A percentile compares a stretch with the other conserved stretches of the same genome.
These are phyloP conservation scores for Brienomyrus longianalis DNA, from an alignment of 2,113 vertebrate genomes.

Conservation along the genomic window DNA sequence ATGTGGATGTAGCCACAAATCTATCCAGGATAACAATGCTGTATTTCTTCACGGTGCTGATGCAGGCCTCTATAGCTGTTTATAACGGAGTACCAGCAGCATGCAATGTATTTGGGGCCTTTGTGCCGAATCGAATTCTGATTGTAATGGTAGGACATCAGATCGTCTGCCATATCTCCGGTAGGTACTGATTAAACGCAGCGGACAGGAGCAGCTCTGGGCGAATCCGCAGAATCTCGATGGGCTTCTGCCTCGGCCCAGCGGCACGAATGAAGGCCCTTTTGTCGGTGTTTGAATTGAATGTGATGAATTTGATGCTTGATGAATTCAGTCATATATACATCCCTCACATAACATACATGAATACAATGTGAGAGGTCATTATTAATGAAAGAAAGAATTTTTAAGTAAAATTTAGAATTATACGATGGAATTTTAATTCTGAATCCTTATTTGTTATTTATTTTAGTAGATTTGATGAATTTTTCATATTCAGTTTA, in stretches of 20 bases:
- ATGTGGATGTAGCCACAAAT: neutral
- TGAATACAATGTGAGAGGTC: neutral
- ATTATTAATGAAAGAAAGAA: neutral
- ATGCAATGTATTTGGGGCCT: neutral
- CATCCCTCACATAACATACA: neutral
- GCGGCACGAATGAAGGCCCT: neutral
- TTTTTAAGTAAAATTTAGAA: neutral
- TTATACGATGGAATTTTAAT: neutral
- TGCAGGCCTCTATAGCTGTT: neutral
- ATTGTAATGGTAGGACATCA: neutral
- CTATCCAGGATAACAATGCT: neutral
- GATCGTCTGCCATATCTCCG: neutral
- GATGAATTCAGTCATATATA: neutral
- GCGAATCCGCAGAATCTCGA: neutral
- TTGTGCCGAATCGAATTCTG: neutral
- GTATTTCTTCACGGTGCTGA: neutral
- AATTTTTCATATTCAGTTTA: neutral
- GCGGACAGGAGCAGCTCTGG: neutral
- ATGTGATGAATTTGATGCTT: neutral
- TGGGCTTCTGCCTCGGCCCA: neutral
- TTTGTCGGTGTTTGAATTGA: neutral
- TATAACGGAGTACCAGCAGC: neutral
- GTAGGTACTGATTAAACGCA: neutral
- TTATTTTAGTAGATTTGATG: neutral
- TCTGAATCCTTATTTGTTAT: neutral